Evolutionary conservation across 2,888 invertebrate species (phyloP), one percentile per base, ranked within the genome.

Genomic region (Meiosimyza platycephala): DNA sequence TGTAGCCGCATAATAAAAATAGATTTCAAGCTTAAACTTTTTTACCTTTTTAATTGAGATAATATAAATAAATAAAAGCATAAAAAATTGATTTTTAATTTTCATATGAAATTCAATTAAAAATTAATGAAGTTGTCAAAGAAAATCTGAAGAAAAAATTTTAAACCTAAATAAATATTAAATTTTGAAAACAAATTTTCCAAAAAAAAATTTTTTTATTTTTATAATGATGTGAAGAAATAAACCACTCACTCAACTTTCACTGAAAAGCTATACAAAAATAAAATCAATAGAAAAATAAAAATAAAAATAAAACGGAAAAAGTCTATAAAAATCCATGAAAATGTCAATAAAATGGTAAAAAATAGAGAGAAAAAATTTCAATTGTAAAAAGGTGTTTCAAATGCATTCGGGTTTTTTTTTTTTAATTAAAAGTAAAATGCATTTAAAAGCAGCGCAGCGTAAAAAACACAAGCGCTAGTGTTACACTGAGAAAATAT

Each of bases 351-450:
- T 70, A 50, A 62, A 52, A 47, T 52, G 28, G 33, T 22, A 18
- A 28, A 62, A 6, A 15, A 55, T 15, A 33, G 59, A 68, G 50
- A 51, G 15, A 40, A 40, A 48, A 16, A 6, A 33, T 28, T 40
- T 6, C 33, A 54, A 55, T 57, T 54, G 47, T 40, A 13, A 15
- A 47, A 62, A 70, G 62, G 70, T 70, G 70, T 70, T 70, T 62
- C 40, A 62, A 62, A 62, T 70, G 70, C 70, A 52, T 28, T 51
- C 52, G 60, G 51, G 51, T 51, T 40, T 62, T 6, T 40, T 62
- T 6, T 40, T 70, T 62, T 70, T 62, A 70, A 70, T 70, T 70
- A 54, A 52, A 52, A 70, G 9, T 52, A 40, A 40, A 40, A 40
- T 40, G 40, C 51, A 70, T 70, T 70, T 62, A 54, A 62, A 70